phyloP scores from a whole-genome alignment of 2,888 invertebrate genomes.

The Oasisia sp. region DNA sequence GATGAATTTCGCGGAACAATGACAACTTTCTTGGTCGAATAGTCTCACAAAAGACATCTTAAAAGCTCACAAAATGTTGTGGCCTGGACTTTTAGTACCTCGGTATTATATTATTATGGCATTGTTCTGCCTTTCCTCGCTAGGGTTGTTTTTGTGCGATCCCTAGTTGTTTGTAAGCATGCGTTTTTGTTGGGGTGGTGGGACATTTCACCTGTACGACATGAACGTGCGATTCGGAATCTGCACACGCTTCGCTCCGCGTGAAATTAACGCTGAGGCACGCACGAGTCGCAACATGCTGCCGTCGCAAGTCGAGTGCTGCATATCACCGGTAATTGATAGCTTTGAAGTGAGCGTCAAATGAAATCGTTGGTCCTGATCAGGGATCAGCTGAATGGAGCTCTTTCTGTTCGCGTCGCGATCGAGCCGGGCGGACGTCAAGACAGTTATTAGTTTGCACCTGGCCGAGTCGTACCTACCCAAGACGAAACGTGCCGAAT shows the following conservation, averaged over 20 bases:
- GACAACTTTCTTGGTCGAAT: too few relatives aligned
- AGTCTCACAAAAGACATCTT: too few relatives aligned
- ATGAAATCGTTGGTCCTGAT: background rate
- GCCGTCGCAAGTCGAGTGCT: background rate
- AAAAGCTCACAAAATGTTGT: too few relatives aligned
- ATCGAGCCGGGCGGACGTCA: background rate
- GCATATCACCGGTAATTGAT: background rate
- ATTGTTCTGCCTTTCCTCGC: too few relatives aligned
- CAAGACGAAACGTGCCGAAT: background rate
- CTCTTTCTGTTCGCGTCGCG: background rate
- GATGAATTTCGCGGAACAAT: too few relatives aligned
- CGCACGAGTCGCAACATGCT: background rate
- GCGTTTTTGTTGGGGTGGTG: background rate
- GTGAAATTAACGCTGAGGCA: background rate
- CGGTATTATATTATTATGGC: too few relatives aligned
- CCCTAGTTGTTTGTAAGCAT: background rate
- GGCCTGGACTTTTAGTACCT: too few relatives aligned
- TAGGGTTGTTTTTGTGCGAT: too few relatives aligned
- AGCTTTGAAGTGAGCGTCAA: background rate
- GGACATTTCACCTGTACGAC: background rate
- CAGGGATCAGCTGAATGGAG: background rate
- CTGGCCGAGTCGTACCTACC: background rate
- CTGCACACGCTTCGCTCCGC: background rate
- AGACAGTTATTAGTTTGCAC: background rate
- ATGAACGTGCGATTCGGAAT: background rate